Base-by-base conservation (phyloP, 2,113 vertebrate genomes). In the Embiotoca jacksoni region DNA sequence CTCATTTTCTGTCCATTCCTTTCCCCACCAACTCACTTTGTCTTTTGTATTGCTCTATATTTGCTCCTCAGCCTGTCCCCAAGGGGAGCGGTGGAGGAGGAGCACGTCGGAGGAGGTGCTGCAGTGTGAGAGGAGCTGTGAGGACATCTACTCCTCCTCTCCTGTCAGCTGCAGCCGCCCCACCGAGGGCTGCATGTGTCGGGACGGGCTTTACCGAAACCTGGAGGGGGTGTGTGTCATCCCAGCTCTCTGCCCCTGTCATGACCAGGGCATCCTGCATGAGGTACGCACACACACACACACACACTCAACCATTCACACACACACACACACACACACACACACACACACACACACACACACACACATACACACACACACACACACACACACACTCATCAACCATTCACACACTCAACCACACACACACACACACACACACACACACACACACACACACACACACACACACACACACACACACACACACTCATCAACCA, bases 241-340 rank as follows among this genome's bases (percentile, higher is more conserved):
- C 0, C 85, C 92, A 0, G 95, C 95, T 5, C 93, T 75, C 65
- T 97, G 97, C 54, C 95, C 95, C 79, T 98, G 97, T 82, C 84
- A 87, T 79, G 93, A 93, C 52, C 88, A 32, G 0, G 95, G 90
- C 56, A 50, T 13, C 35, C n/a, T 88, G 33, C 80, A 84, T 76
- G 75, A 82, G 95, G 96, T 97, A 85, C 41, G 36, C 32, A 31
- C 31, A 33, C 31, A 6, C 55, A 37, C 32, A n/a, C 47, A 70
- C 31, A 47, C 56, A 60, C 13, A n/a, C 44, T 59, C 52, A 63
- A n/a, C n/a, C n/a, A n/a, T n/a, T n/a, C 37, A 64, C 56, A 35
- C 60, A 75, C 66, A 53, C 35, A 64, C 56, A 73, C 72, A 64
- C 30, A 41, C 49, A 32, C 46, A 72, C 31, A 64, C 57, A 60